Base-by-base conservation (phyloP, 2,888 invertebrate species). In the Muschampia plurimacula region DNA sequence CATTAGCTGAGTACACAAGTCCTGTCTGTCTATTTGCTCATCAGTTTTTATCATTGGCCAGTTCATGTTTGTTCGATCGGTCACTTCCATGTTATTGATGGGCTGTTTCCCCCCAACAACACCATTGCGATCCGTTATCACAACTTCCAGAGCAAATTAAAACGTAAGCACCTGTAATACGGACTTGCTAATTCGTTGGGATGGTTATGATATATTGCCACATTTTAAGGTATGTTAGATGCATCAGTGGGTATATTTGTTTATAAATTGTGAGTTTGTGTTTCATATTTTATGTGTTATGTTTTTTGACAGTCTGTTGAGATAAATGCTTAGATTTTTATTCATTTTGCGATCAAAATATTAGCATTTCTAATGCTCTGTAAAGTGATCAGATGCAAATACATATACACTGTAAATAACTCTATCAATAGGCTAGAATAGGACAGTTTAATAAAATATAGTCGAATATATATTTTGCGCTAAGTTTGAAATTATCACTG, bases 1-100 rank as follows among this genome's bases (percentile, higher is more conserved):
- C 94, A 94, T 94, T 94, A 94, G 92, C 89, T 89, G 90, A 89
- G 93, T 90, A 93, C 92, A 94, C 94, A 94, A 86, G 88, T 87
- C 88, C 86, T 86, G 91, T 89, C 88, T 89, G 88, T 92, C 87
- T 93, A 94, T 94, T 94, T 94, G 90, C 91, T 90, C 92, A 90
- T 94, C 93, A 93, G 92, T 94, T 94, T 93, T 94, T 93, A 93
- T 93, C 94, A 93, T 92, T 93, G 92, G 86, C 86, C 86, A 89
- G 90, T 91, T 86, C 83, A 83, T 93, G 93, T 94, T 92, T 92
- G 91, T 89, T 84, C 90, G 90, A 92, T 92, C 93, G 91, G 90
- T 93, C 93, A 93, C 89, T 88, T 88, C 86, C 86, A 87, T 81
- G 86, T 93, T 92, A 93, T 94, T 92, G 93, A 93, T 93, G 91